phyloP scores from a whole-genome alignment of 2,797 vertebrate genomes.

The Trachops cirrhosus region DNA sequence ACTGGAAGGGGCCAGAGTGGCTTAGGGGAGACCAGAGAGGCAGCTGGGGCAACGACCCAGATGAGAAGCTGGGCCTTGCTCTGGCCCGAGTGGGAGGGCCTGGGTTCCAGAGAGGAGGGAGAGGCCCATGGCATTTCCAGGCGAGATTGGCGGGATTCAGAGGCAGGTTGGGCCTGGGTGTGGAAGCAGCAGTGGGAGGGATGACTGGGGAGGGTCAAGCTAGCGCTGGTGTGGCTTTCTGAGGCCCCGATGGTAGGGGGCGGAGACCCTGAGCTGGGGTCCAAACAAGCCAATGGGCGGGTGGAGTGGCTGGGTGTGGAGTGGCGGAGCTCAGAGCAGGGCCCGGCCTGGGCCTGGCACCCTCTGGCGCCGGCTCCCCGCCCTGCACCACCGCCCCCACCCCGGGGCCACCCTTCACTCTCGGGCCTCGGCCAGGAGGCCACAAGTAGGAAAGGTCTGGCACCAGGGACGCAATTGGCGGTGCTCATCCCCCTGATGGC shows the following conservation, averaged over 20 bases:
- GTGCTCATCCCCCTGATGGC: background rate
- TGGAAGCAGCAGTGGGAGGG: background rate
- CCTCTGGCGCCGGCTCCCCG: background rate
- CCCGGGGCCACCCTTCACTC: background rate
- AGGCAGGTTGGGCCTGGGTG: rapidly evolving
- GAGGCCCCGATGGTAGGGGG: background rate
- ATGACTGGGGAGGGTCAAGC: no score
- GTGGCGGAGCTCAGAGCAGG: background rate
- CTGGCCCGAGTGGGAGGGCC: background rate
- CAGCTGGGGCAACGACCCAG: background rate
- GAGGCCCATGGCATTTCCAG: background rate
- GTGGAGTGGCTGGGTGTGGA: no score
- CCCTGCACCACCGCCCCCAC: no score
- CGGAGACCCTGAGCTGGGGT: background rate
- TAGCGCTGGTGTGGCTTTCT: background rate
- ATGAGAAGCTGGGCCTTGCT: background rate
- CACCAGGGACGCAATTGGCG: background rate
- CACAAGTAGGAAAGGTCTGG: background rate
- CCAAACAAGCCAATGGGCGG: background rate
- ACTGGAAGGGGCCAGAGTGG: background rate
- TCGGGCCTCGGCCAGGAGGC: background rate
- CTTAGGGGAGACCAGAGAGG: background rate
- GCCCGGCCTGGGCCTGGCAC: background rate
- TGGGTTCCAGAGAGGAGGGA: background rate
- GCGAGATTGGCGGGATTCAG: background rate